These are phyloP conservation scores for Gymnoscopelus microlampas DNA, from an alignment of 2,797 vertebrate species.

Conservation along the genomic window DNA sequence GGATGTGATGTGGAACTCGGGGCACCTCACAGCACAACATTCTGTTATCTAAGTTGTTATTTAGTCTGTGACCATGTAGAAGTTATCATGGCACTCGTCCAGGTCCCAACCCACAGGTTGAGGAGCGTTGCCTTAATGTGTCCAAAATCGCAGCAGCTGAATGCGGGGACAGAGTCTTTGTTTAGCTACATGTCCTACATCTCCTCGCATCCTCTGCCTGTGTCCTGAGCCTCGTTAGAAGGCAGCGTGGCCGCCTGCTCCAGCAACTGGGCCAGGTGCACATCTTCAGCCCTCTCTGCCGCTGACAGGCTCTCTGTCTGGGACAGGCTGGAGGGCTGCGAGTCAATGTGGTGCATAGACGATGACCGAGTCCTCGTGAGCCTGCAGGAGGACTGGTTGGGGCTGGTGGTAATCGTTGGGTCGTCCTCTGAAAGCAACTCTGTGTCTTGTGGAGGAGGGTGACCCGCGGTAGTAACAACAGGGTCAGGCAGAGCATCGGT, in stretches of 20 bases:
- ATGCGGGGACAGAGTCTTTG: background rate
- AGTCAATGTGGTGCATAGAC: conserved; percentile 20
- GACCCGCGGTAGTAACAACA: background rate
- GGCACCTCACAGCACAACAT: no score
- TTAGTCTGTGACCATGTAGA: no score
- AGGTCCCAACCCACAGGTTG: no score
- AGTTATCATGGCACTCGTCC: no score
- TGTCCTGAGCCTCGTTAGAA: conserved; percentile 11
- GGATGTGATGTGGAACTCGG: background rate
- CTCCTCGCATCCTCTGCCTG: conserved; percentile 19
- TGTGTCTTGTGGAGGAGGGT: background rate
- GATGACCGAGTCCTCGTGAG: conserved; percentile 38
- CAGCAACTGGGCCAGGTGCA: conserved; percentile 36
- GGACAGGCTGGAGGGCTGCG: conserved; percentile 15
- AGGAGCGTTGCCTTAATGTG: background rate
- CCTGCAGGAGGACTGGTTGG: conserved; percentile 13
- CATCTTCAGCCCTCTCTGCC: conserved; percentile 18
- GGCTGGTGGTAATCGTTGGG: background rate
- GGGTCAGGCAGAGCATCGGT: background rate
- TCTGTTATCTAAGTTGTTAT: no score
- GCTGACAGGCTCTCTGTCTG: conserved; percentile 52
- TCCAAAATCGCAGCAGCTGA: background rate
- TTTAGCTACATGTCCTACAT: background rate
- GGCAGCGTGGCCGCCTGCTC: conserved; percentile 40
- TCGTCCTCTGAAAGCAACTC: background rate